Evolutionary conservation across 30 jellyfish, hydroid and myxozoan genomes (phyloP), one percentile per base, ranked within the genome.

Genomic region (Hydractinia symbiolongicarpus): DNA sequence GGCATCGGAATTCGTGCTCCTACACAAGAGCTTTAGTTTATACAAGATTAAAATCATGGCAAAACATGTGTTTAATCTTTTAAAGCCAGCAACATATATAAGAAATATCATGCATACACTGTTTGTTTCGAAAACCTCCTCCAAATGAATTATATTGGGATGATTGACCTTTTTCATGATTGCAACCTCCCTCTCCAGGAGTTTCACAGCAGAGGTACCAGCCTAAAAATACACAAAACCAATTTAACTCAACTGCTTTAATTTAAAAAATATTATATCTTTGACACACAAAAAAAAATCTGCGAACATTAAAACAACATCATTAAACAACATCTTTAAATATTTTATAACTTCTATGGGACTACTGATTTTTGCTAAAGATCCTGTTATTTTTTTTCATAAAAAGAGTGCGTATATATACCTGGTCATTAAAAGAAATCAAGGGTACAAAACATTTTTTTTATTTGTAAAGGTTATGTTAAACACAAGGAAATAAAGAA

Each of bases 121-220:
- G 17, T 88, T 60, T 8, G 97, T 84, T 86, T 90, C 97, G 66
- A 85, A 86, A 30, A 90, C 97, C 70, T 90, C 97, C 79, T 90
- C 97, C 61, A 90, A 49, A 58, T 85, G 90, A 5, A 90, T 86
- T 11, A 90, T 79, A 50, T 85, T 87, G 54, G 81, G 73, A 66
- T 90, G 97, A 62, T 30, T 71, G 54, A 90, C 97, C 55, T 68
- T 82, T 81, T 90, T 90, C 97, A 90, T 78, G 9, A 90, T 90
- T 81, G 93, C 78, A 15, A 90, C 97, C 79, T 90, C 97, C 67
- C 97, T 86, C 60, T 90, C 97, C 73, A 90, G 66, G 49, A 85
- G 82, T 78, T 90, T 86, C 30, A 85, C 97, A 13, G 85, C 95
- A 57, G 94, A 95, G 86, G 95, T 86, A 30, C 97, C 97, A 75